Percentiles rank a stretch among this genome's conserved stretches.
Evolutionary conservation across 2,113 vertebrate species (phyloP).

Genomic region (Vulpes vulpes): DNA sequence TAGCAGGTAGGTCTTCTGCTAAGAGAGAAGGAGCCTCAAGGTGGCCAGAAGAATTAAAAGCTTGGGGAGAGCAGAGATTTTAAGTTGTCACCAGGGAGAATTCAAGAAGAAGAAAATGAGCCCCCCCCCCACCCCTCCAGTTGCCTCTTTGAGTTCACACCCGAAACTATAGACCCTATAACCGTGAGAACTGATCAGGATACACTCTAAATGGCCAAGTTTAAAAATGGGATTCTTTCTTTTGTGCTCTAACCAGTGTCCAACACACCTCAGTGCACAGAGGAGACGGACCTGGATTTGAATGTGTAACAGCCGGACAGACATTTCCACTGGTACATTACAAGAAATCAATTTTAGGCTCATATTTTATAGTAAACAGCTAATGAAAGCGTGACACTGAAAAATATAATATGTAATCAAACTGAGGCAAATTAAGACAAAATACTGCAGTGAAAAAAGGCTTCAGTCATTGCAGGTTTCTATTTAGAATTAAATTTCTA

Average conservation of each 20-base stretch:
- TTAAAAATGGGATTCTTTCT: background rate
- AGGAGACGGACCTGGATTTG: background rate
- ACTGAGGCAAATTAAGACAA: slow-evolving; percentile 64
- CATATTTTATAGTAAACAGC: slow-evolving; percentile 58
- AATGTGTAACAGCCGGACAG: background rate
- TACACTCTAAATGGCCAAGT: background rate
- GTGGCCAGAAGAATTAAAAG: background rate
- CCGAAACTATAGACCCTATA: background rate
- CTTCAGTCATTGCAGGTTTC: slow-evolving; percentile 40
- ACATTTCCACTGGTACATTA: background rate
- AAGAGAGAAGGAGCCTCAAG: background rate
- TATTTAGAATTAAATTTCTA: slow-evolving; percentile 66
- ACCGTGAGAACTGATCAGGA: background rate
- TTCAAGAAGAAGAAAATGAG: background rate
- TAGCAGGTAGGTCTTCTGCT: background rate
- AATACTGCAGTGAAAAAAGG: slow-evolving; percentile 16
- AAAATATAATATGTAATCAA: slow-evolving; percentile 42
- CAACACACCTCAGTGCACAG: background rate
- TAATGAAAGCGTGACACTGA: slow-evolving; percentile 43
- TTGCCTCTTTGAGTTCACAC: background rate
- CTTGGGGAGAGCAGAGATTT: background rate
- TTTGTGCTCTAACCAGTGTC: background rate
- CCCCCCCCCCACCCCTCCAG: too few species aligned
- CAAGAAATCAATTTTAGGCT: slow-evolving; percentile 7
- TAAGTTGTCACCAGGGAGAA: background rate